Conservation (phyloP, 2,888 invertebrate genomes). For the Euplexia lucipara region DNA sequence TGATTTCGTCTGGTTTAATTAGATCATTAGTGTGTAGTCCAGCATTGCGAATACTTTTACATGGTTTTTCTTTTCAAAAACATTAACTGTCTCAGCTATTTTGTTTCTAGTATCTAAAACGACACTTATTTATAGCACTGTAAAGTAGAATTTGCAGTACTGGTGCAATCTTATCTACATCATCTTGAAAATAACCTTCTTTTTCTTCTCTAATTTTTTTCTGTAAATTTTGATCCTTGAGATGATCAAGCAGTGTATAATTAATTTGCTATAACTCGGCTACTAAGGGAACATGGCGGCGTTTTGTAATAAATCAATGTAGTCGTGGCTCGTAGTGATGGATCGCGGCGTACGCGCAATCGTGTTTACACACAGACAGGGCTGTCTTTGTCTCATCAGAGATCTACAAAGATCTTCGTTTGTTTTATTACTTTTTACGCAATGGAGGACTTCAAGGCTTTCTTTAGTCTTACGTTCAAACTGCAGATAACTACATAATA, state of each 20-base stretch:
- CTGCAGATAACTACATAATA: too few species aligned
- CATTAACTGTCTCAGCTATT: background rate
- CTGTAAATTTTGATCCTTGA: conserved; percentile 20
- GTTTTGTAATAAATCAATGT: conserved; percentile 74
- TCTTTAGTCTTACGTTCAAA: background rate
- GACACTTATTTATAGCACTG: background rate
- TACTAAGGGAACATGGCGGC: conserved; percentile 66
- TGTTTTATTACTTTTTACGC: background rate
- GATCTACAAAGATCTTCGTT: background rate
- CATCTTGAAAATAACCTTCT: background rate
- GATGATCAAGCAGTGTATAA: conserved; percentile 55
- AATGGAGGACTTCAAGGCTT: background rate
- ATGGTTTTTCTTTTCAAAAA: too few species aligned
- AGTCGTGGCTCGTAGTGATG: conserved; percentile 73
- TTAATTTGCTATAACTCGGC: conserved; percentile 73
- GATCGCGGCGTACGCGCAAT: conserved; percentile 70
- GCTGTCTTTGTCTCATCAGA: conserved; percentile 40
- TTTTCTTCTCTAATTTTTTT: conserved; percentile 18
- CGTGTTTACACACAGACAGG: conserved; percentile 53
- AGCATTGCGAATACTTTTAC: background rate
- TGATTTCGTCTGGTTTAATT: background rate
- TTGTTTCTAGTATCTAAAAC: background rate
- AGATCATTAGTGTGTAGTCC: background rate
- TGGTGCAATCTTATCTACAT: background rate
- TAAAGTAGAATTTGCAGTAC: background rate